A percentile compares a stretch with the other conserved stretches of the same genome.
Evolutionary conservation across 2,797 vertebrate genomes (phyloP).

Genomic region (Sternotherus odoratus): DNA sequence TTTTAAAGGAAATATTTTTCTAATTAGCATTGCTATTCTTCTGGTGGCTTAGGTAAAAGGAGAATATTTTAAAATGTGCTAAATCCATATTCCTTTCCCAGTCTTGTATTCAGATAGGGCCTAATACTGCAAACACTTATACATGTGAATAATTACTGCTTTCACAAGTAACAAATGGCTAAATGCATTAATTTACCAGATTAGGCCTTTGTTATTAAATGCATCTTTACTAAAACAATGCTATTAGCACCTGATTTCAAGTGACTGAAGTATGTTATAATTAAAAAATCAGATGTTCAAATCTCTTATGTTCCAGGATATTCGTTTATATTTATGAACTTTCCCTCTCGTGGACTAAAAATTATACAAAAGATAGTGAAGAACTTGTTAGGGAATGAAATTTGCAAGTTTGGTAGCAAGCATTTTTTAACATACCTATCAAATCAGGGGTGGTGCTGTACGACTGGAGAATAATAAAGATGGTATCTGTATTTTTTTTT

Average conservation of each 20-base stretch:
- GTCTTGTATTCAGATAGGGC: not conserved
- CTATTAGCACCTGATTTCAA: not conserved
- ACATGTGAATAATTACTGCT: not conserved
- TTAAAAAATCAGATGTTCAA: slow-evolving; percentile 30
- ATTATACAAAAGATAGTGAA: not conserved
- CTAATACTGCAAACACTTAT: not conserved
- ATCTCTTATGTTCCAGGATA: not conserved
- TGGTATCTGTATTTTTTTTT: not conserved
- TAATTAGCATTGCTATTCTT: slow-evolving; percentile 12
- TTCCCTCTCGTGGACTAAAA: not conserved
- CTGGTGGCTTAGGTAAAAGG: slow-evolving; percentile 30
- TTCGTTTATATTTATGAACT: not conserved
- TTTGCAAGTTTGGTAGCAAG: not conserved
- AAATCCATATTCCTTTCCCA: slow-evolving; percentile 4
- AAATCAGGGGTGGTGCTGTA: not conserved
- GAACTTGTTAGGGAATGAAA: not conserved
- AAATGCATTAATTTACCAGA: not conserved
- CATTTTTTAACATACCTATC: not conserved
- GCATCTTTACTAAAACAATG: slow-evolving; percentile 12
- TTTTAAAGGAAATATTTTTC: slow-evolving; percentile 37
- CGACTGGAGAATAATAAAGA: not conserved
- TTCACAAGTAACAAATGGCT: not conserved
- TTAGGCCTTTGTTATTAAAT: not conserved
- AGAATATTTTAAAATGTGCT: not conserved
- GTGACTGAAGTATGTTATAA: not conserved